These are phyloP conservation scores for Speoplatyrhinus poulsoni DNA, from an alignment of 2,113 vertebrate genomes.

Conservation along the genomic window DNA sequence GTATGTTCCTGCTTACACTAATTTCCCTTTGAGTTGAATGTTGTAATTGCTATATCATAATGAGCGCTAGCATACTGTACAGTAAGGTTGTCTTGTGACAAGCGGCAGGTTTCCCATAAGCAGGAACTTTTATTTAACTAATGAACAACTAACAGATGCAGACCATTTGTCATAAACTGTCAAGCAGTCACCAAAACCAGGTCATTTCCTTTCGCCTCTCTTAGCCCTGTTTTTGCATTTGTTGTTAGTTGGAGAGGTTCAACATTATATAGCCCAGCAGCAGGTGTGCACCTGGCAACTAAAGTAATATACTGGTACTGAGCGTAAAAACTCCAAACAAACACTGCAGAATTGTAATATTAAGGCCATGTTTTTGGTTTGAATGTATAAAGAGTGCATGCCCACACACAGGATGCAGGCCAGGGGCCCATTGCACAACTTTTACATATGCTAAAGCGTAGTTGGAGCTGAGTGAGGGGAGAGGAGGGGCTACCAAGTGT, in stretches of 20 bases:
- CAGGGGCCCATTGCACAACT: no score
- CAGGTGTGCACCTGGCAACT: conserved; percentile 54
- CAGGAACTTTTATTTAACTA: conserved; percentile 47
- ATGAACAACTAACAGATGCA: conserved; percentile 43
- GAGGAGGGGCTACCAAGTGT: no score
- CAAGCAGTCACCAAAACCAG: conserved; percentile 34
- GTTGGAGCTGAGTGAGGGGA: no score
- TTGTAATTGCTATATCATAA: not conserved
- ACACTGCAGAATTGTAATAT: not conserved
- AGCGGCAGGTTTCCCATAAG: conserved; percentile 6
- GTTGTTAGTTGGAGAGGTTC: conserved; percentile 24
- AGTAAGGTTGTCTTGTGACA: conserved; percentile 10
- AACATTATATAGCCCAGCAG: conserved; percentile 16
- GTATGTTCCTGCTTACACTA: not conserved
- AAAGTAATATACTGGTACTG: conserved; percentile 11
- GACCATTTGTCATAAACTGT: conserved; percentile 40
- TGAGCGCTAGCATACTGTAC: not conserved
- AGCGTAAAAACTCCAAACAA: conserved; percentile 36
- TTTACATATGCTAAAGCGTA: no score
- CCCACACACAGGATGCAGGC: no score
- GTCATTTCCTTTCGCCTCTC: conserved; percentile 18
- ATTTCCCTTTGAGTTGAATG: conserved; percentile 5
- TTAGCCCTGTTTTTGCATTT: conserved; percentile 29
- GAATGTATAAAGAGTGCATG: no score
- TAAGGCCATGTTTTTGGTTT: no score